Evolutionary conservation across 2,797 vertebrate species (phyloP).

Genomic region (Sebastes baramenuke): DNA sequence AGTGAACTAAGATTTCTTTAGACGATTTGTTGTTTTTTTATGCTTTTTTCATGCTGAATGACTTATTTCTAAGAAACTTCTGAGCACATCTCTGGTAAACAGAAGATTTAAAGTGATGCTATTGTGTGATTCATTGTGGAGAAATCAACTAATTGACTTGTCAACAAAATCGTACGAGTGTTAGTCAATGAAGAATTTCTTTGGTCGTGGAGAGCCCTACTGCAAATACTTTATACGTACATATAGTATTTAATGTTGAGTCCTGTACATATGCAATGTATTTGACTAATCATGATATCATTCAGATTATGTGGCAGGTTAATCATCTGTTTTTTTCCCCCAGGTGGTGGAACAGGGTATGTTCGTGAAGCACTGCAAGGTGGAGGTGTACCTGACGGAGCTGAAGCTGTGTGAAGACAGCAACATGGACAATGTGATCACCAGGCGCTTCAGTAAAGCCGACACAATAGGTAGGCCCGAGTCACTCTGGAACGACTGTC

Average conservation of each 20-base stretch:
- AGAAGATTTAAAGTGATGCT: too few relatives aligned
- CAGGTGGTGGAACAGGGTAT: conserved; percentile 99
- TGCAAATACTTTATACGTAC: background rate
- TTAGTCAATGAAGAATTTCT: background rate
- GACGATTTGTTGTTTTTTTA: too few relatives aligned
- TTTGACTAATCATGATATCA: background rate
- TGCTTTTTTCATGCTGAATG: too few relatives aligned
- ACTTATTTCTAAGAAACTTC: too few relatives aligned
- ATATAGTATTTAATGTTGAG: background rate
- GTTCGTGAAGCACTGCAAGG: conserved; percentile 99
- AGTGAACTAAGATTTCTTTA: too few relatives aligned
- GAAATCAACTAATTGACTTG: too few relatives aligned
- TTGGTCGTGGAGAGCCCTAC: too few relatives aligned
- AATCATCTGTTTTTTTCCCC: background rate
- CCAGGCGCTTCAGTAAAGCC: conserved; percentile 97
- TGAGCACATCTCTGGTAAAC: too few relatives aligned
- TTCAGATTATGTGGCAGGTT: background rate
- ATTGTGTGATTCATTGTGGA: too few relatives aligned
- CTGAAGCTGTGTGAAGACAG: conserved; percentile 97
- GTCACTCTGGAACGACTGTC: background rate
- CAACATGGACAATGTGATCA: conserved; percentile 95
- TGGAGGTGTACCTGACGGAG: conserved; percentile 98
- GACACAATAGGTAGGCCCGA: conserved; percentile 93
- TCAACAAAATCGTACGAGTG: too few relatives aligned
- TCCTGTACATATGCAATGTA: background rate